These are phyloP conservation scores for Tachypleus tridentatus DNA, from an alignment of 1,140 invertebrate genomes.

Conservation along the genomic window DNA sequence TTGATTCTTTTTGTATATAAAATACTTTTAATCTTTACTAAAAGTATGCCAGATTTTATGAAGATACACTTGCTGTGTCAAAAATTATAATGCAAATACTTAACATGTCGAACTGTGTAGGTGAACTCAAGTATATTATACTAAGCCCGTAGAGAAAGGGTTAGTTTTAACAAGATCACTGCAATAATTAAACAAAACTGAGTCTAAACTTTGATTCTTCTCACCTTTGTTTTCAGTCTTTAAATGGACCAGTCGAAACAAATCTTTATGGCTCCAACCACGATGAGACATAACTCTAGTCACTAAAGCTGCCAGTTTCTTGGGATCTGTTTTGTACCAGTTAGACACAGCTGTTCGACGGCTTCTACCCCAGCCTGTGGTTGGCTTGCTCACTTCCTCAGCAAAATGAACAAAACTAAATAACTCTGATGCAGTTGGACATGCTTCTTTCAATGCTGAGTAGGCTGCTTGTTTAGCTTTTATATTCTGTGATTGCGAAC, in stretches of 20 bases:
- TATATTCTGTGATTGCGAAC: slow-evolving; percentile 33
- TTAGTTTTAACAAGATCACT: too few relatives aligned
- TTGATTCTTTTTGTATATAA: too few relatives aligned
- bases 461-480: slow-evolving; percentile 40
- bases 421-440: slow-evolving; percentile 42
- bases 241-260: slow-evolving; percentile 50
- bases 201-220: neutral
- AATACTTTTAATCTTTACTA: too few relatives aligned
- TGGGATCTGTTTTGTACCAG: slow-evolving; percentile 46
- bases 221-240: slow-evolving; percentile 40
- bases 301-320: slow-evolving; percentile 46
- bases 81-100: too few relatives aligned
- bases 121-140: too few relatives aligned
- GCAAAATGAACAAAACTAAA: slow-evolving; percentile 47
- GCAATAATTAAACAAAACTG: too few relatives aligned
- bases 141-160: too few relatives aligned
- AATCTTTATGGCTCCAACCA: slow-evolving; percentile 53
- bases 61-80: too few relatives aligned
- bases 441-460: slow-evolving; percentile 39
- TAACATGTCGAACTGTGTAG: too few relatives aligned
- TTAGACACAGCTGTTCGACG: slow-evolving; percentile 43
- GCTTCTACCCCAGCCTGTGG: slow-evolving; percentile 46
- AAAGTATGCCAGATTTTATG: too few relatives aligned
- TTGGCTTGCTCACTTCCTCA: slow-evolving; percentile 37
- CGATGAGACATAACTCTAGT: slow-evolving; percentile 47